Conservation (phyloP, 2,888 invertebrate genomes). For the Caradrina kadenii region DNA sequence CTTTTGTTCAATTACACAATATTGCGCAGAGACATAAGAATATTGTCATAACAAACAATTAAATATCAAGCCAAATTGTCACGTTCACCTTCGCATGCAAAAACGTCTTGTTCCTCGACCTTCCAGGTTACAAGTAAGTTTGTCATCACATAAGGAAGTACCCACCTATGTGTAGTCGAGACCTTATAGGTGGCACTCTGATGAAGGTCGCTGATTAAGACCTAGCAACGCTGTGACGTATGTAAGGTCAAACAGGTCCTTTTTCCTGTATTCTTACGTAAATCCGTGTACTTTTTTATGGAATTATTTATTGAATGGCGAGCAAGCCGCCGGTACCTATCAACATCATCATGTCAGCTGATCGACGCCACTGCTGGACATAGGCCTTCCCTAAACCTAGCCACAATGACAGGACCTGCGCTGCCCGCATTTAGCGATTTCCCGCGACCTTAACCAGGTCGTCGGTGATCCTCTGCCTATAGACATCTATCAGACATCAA, state of each 20-base stretch:
- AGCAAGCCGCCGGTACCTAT: no score
- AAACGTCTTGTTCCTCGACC: slow-evolving; percentile 26
- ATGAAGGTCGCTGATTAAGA: slow-evolving; percentile 47
- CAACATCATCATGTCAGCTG: no score
- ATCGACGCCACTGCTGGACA: no score
- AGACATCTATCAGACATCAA: no score
- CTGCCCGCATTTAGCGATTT: no score
- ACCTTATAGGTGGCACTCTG: slow-evolving; percentile 38
- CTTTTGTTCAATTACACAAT: slow-evolving; percentile 7
- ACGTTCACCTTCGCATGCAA: slow-evolving; percentile 51
- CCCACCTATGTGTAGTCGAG: slow-evolving; percentile 7
- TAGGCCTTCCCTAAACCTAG: no score
- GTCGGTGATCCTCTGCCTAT: no score
- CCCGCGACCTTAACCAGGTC: no score
- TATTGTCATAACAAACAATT: slow-evolving; percentile 29
- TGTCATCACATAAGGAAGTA: slow-evolving; percentile 55
- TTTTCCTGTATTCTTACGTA: slow-evolving; percentile 41
- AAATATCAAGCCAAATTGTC: slow-evolving; percentile 14
- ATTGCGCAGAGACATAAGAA: neutral
- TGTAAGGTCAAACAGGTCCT: slow-evolving; percentile 30
- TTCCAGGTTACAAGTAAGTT: slow-evolving; percentile 25
- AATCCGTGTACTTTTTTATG: no score
- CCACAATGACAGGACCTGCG: no score
- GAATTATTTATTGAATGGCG: no score
- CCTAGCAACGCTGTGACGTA: slow-evolving; percentile 38